Base-by-base conservation (phyloP, 2,888 invertebrate species). In the Epinotia demarniana region DNA sequence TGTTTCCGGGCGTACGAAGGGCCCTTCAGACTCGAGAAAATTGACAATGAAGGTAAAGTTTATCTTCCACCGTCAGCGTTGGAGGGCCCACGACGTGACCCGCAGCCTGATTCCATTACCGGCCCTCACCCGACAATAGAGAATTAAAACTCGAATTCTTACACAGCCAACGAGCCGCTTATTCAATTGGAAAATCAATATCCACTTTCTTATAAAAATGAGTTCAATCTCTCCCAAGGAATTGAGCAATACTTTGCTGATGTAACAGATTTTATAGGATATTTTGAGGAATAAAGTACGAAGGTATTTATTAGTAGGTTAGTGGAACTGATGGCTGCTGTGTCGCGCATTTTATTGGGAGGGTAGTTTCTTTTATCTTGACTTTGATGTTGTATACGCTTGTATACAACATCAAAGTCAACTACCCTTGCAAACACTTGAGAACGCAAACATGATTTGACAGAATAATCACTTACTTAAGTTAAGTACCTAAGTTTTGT, bases 41-140 rank as follows among this genome's bases (percentile, higher is more conserved):
- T 92, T 92, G 92, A 90, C 92, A 92, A 92, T 92, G 92, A 91
- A 91, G 91, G 92, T 92, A 90, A 91, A 91, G 90, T 92, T 92
- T 92, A 92, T 92, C 91, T 92, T 92, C 86, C 85, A 85, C 86
- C 86, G 91, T 90, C 92, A 91, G 91, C 90, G 88, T 90, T 90
- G 89, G 90, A 89, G 89, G 90, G 88, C 83, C 86, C 81, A 84
- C 83, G 87, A 92, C 92, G 92, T 92, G 92, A 92, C 89, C 87
- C 86, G 91, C 89, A 89, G 80, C 89, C 81, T 91, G 88, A 92
- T 91, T 89, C 89, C 86, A 90, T 91, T 90, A 90, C 86, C 61
- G 78, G 80, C 78, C 83, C 83, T 81, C 77, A 80, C 78, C 82
- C 85, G 83, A 90, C 90, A 90, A 90, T 88, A 87, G 85, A 86